Evolutionary conservation across 2,797 vertebrate genomes (phyloP).

Genomic region (Enteromius afrohamiltoni): DNA sequence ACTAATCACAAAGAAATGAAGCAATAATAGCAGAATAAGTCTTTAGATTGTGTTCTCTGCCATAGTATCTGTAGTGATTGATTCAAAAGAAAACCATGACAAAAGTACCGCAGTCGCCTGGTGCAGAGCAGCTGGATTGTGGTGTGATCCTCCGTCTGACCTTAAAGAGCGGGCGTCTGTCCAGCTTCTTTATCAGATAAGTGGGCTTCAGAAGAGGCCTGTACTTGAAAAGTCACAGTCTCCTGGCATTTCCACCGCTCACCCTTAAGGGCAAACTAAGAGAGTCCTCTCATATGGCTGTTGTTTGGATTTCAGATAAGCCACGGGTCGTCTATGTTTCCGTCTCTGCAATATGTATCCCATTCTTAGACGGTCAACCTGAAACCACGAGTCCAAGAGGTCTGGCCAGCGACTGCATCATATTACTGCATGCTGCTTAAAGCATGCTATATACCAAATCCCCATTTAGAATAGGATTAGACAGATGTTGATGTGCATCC

Average conservation of each 20-base stretch:
- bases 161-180: conserved; percentile 44
- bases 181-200: conserved; percentile 51
- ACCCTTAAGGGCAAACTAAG: conserved; percentile 37
- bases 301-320: conserved; percentile 50
- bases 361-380: conserved; percentile 21
- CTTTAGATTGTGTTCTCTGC: background rate
- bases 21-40: background rate
- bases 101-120: conserved; percentile 22
- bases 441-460: conserved; percentile 37
- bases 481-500: conserved; percentile 52
- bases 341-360: conserved; percentile 43
- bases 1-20: background rate
- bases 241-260: conserved; percentile 39
- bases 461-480: conserved; percentile 49
- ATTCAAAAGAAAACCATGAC: conserved; percentile 17
- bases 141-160: conserved; percentile 41
- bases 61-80: background rate
- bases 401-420: conserved; percentile 30
- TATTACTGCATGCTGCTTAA: conserved; percentile 17
- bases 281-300: conserved; percentile 28
- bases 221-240: background rate
- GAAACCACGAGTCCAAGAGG: conserved; percentile 31
- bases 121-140: conserved; percentile 26
- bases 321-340: conserved; percentile 24
- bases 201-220: conserved; percentile 24